phyloP scores from a whole-genome alignment of 2,888 invertebrate genomes.

The Pollenia griseotomentosa region DNA sequence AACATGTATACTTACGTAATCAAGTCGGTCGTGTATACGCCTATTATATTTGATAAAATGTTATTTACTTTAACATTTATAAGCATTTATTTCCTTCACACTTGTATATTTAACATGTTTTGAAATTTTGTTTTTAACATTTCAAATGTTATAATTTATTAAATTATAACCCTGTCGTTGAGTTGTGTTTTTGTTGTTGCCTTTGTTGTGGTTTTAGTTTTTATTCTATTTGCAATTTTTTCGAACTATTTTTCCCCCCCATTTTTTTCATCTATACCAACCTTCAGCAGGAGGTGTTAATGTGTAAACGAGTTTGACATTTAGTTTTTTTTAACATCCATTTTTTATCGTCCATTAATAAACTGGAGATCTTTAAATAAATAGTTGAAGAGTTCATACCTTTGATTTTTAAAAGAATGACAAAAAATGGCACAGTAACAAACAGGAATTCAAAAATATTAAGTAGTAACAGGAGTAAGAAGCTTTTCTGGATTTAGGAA shows the following conservation, averaged over 20 bases:
- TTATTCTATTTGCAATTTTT: not conserved
- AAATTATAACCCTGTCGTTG: slow-evolving; percentile 43
- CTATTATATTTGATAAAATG: slow-evolving; percentile 15
- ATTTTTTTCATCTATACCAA: not conserved
- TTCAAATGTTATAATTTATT: slow-evolving; percentile 57
- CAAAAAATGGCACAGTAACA: not conserved
- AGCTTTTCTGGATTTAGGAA: no score
- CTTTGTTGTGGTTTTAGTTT: slow-evolving; percentile 26
- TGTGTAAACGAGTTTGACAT: slow-evolving; percentile 44
- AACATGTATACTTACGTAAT: not conserved
- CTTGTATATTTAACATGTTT: not conserved
- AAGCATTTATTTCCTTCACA: not conserved
- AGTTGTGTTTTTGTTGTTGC: slow-evolving; percentile 25
- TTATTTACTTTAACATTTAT: slow-evolving; percentile 12
- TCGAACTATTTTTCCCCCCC: not conserved
- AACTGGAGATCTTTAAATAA: slow-evolving; percentile 2
- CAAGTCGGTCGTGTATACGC: not conserved
- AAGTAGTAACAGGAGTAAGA: no score
- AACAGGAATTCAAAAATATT: no score
- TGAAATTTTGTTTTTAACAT: not conserved
- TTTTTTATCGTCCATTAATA: slow-evolving; percentile 24
- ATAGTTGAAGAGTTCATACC: slow-evolving; percentile 22
- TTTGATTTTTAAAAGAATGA: slow-evolving; percentile 15
- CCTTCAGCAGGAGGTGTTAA: slow-evolving; percentile 14
- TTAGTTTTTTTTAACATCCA: not conserved